Evolutionary conservation across 2,113 vertebrate genomes (phyloP).

Genomic region (human): GRCh38 chr13:43948001-43948500

Average conservation of each 20-base stretch:
- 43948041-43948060: background rate
- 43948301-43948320: background rate
- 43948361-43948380: background rate
- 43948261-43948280: background rate
- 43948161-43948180: background rate
- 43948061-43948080: background rate
- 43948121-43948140: background rate
- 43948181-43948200: background rate
- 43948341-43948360: background rate
- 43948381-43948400: background rate
- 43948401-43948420: background rate
- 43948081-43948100: background rate
- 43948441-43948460: background rate
- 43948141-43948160: background rate
- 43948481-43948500: background rate
- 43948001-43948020: background rate
- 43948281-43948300: background rate
- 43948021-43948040: background rate
- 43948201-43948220: background rate
- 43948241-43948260: background rate
- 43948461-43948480: background rate
- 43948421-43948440: background rate
- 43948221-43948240: background rate
- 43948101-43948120: background rate
- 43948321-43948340: background rate